Evolutionary conservation across 2,888 invertebrate species (phyloP), one percentile per base, ranked within the genome.

Genomic region (Acanthacorydalis orientalis): DNA sequence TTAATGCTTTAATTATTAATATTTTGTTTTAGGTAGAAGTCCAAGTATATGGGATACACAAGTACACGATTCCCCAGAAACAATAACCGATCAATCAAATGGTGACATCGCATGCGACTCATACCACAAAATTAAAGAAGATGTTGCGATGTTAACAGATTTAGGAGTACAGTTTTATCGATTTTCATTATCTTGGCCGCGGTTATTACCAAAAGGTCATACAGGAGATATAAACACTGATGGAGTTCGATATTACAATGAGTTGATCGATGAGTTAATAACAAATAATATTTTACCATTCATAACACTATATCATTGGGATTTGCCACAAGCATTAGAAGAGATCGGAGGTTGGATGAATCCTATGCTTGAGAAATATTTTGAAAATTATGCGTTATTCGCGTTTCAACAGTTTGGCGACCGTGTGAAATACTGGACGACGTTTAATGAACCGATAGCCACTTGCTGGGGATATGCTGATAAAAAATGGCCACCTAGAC

Each of bases 41-140:
- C 73, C 74, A 55, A 77, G 70, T 56, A 75, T 80, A 16, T 83
- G 82, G 83, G 83, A 84, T 59, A 67, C 65, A 8, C 75, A 77
- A 54, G 73, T 75, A 0, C 78, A 78, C 54, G 57, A 59, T 6
- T 37, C 47, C 7, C 69, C 72, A 0, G 69, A 75, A 2, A 56
- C 68, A 1, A 68, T 80, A 1, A 64, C 62, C 44, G 75, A 79
- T 56, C 64, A 64, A 39, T 60, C 64, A n/a, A 77, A 69, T 32
- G 81, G 75, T 0, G 78, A 82, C 56, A 62, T 77, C 0, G 75
- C 82, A 0, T 75, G 76, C 48, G 77, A 82, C 59, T 77, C 80
- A 31, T 83, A 80, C 61, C 73, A 80, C 59, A 68, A 65, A 50
- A 75, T 72, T 60, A 65, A 68, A 53, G 70, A 74, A 23, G 83